Conservation (phyloP, 2,113 vertebrate genomes). For the Illadopsis cleaveri region DNA sequence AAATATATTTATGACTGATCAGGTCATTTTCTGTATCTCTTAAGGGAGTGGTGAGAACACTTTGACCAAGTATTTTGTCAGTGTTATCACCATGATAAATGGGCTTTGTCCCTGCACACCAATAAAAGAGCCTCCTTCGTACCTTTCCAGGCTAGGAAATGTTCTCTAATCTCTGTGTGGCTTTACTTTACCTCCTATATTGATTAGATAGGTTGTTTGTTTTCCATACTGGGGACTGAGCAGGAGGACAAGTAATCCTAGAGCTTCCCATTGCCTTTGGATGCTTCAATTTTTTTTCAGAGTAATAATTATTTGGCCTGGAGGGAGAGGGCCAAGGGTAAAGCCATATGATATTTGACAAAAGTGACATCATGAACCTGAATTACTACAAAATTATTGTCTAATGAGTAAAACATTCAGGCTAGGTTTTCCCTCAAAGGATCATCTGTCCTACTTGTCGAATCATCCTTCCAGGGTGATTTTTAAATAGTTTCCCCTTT, state of each 20-base stretch:
- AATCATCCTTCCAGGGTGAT: conserved; percentile 7
- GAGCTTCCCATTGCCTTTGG: conserved; percentile 20
- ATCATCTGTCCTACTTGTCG: background rate
- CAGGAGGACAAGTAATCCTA: conserved; percentile 37
- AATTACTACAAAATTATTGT: conserved; percentile 9
- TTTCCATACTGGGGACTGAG: conserved; percentile 11
- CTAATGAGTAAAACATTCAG: conserved; percentile 48
- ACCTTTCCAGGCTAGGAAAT: conserved; percentile 7
- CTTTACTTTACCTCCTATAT: background rate
- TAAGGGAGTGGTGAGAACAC: background rate
- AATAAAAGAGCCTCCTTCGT: conserved; percentile 3
- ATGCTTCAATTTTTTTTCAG: background rate
- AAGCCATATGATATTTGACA: conserved; percentile 28
- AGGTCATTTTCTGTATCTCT: conserved; percentile 7
- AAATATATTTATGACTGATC: conserved; percentile 68
- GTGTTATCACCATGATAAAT: background rate
- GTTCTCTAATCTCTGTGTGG: conserved; percentile 8
- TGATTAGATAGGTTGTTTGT: background rate
- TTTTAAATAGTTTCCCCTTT: conserved; percentile 10
- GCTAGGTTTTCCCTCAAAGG: conserved; percentile 34
- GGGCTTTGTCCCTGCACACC: background rate
- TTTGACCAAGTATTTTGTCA: conserved; percentile 17
- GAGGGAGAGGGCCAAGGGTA: conserved; percentile 4
- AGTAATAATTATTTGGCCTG: conserved; percentile 38
- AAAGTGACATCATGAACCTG: conserved; percentile 32